These are phyloP conservation scores for Alloscopus bannaensis DNA, from an alignment of 2,888 invertebrate genomes.

Conservation along the genomic window DNA sequence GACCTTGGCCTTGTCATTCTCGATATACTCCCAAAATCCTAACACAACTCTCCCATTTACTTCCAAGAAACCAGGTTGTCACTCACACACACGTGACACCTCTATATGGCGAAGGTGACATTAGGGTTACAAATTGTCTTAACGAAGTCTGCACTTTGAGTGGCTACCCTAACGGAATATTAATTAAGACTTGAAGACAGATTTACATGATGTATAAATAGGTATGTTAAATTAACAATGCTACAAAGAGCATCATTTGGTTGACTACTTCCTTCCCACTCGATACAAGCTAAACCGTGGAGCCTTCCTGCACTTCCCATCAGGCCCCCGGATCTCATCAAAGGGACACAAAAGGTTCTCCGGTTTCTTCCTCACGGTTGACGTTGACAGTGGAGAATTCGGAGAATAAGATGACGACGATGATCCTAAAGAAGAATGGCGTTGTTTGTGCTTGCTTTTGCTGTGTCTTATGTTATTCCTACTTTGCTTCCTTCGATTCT, in stretches of 20 bases:
- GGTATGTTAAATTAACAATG: neutral
- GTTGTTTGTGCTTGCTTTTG: slow-evolving; percentile 55
- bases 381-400: slow-evolving; percentile 1
- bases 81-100: neutral
- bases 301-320: slow-evolving; percentile 67
- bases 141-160: slow-evolving; percentile 21
- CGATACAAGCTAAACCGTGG: slow-evolving; percentile 68
- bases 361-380: slow-evolving; percentile 29
- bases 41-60: neutral
- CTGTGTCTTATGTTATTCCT: slow-evolving; percentile 53
- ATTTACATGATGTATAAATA: neutral
- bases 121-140: slow-evolving; percentile 4
- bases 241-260: neutral
- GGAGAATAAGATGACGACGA: neutral
- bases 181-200: slow-evolving; percentile 4
- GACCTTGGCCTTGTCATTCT: slow-evolving; percentile 53
- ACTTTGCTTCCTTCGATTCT: slow-evolving; percentile 48
- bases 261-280: slow-evolving; percentile 53
- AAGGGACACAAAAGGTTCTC: slow-evolving; percentile 63
- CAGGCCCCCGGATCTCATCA: slow-evolving; percentile 62
- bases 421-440: slow-evolving; percentile 26
- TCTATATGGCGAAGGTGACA: too few species aligned
- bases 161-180: too few species aligned
- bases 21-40: slow-evolving; percentile 10
- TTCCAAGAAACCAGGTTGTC: neutral